Base-by-base conservation (phyloP, 1,140 invertebrate species). In the Periplaneta americana region DNA sequence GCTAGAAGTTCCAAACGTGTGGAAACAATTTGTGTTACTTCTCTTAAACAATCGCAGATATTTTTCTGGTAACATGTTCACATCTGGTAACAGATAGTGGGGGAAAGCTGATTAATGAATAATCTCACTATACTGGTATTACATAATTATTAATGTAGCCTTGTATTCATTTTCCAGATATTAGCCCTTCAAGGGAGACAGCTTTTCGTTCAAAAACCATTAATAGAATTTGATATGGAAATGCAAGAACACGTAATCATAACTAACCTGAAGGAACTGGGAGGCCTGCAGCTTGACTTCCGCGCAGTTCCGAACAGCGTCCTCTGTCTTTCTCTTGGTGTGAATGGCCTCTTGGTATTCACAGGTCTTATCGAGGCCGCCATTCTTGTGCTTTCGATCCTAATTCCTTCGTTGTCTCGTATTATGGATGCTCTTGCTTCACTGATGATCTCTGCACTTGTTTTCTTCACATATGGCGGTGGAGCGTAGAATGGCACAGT, bases 321-420 rank as follows among this genome's bases (percentile, higher is more conserved):
- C 76, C 95, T 88, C 81, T 94, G 92, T 35, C 93, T 92, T 80
- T 95, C 94, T 34, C 93, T 89, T 11, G 95, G 95, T 15, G 95
- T 96, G 85, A 94, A 96, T 6, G 95, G 95, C 35, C 95, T 89
- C 81, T 93, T 91, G 0, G 94, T 95, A 85, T 93, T 91, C 57
- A 95, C 89, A 78, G 92, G 86, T 3, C 90, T 89, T 17, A 81
- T 77, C 6, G 35, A 48, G 28, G 81, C 66, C 37, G 76, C 78
- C 32, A 48, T 66, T 34, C 37, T 80, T 31, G 80, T 35, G 28
- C 36, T 66, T 10, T 34, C 74, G 11, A 66, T 39, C 75, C 34
- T 33, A 32, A 80, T 75, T 37, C 34, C 35, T 78, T 32, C 35
- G 31, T 78, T 37, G 75, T 82, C 83, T 28, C 82, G 77, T 22